Evolutionary conservation across 2,797 vertebrate genomes (phyloP).

Genomic region (Momotus momota): DNA sequence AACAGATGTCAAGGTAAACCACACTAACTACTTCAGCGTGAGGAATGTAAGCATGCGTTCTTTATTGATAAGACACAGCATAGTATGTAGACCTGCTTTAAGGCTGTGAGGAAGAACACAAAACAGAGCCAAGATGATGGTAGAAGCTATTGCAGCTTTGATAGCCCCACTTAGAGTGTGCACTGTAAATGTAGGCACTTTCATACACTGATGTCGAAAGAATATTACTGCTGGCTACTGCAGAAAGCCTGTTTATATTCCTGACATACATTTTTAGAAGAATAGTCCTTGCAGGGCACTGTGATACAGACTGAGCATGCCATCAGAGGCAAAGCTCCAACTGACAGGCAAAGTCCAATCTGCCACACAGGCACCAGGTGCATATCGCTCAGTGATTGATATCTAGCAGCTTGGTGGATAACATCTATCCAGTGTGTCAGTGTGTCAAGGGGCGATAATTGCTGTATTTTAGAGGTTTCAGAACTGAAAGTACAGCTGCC

Average conservation of each 20-base stretch:
- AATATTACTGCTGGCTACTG: background rate
- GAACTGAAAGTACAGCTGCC: background rate
- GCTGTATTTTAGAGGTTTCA: background rate
- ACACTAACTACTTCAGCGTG: background rate
- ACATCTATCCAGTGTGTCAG: background rate
- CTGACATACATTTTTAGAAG: background rate
- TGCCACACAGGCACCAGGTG: background rate
- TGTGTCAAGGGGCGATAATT: background rate
- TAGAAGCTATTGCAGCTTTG: conserved; percentile 57
- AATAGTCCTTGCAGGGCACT: background rate
- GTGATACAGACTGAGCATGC: background rate
- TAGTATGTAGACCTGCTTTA: background rate
- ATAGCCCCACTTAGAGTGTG: conserved; percentile 43
- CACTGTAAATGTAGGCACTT: background rate
- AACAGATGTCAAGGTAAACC: background rate
- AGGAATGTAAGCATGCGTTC: background rate
- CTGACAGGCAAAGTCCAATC: background rate
- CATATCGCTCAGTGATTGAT: background rate
- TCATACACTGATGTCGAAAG: background rate
- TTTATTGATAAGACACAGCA: background rate
- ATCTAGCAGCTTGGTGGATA: background rate
- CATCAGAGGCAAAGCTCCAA: background rate
- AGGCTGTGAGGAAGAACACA: background rate
- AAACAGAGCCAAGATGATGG: conserved; percentile 67
- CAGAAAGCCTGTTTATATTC: background rate